These are phyloP conservation scores for Caenorhabditis panamensis DNA, from an alignment of 2,888 invertebrate species.

Conservation along the genomic window DNA sequence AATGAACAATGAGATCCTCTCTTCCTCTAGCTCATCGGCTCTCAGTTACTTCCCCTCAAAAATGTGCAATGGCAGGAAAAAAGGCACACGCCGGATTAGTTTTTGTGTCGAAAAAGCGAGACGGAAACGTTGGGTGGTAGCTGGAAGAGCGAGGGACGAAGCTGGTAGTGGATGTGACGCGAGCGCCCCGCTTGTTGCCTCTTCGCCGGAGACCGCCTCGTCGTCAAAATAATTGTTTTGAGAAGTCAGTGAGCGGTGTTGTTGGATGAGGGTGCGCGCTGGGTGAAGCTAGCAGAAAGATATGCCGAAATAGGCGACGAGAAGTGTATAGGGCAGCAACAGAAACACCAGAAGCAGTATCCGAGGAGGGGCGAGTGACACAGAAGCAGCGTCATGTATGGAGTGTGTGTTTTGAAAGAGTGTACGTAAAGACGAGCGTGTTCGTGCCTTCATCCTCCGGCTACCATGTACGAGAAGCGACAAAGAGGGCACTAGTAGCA, in stretches of 20 bases:
- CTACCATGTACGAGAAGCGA: conserved; percentile 40
- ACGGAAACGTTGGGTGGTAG: background rate
- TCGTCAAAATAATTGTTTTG: conserved; percentile 54
- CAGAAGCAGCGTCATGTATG: conserved; percentile 26
- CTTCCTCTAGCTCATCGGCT: background rate
- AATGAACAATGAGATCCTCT: conserved; percentile 12
- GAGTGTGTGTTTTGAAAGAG: conserved; percentile 48
- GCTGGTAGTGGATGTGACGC: conserved; percentile 5
- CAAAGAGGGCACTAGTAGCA: conserved; percentile 37
- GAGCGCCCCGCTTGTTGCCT: background rate
- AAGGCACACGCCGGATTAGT: conserved; percentile 11
- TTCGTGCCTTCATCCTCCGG: conserved; percentile 39
- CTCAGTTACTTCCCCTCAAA: background rate
- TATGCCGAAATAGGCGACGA: conserved; percentile 50
- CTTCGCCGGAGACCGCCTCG: conserved; percentile 10
- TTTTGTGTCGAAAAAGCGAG: conserved; percentile 21
- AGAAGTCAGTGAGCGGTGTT: conserved; percentile 37
- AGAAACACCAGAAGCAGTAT: conserved; percentile 19
- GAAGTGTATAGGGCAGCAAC: conserved; percentile 33
- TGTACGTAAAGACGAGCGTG: conserved; percentile 46
- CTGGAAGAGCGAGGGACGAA: conserved; percentile 6
- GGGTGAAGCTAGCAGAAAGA: conserved; percentile 26
- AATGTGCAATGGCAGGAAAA: background rate
- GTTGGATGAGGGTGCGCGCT: conserved; percentile 24
- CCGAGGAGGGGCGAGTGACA: conserved; percentile 1